Evolutionary conservation across 2,113 vertebrate species (phyloP).

Genomic region (Sylvietta virens): DNA sequence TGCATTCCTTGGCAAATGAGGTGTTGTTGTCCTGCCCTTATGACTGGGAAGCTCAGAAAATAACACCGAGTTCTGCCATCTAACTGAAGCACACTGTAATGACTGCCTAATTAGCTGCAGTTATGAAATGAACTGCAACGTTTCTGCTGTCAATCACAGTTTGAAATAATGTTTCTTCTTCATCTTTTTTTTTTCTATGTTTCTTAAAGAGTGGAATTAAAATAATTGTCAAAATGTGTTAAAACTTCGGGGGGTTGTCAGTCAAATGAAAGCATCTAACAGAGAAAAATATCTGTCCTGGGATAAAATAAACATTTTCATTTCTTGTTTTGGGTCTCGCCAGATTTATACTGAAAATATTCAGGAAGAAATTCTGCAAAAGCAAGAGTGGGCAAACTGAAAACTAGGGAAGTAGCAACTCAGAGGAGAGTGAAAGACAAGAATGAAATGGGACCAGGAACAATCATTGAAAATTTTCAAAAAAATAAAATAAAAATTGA

Average conservation of each 20-base stretch:
- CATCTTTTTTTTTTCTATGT: neutral
- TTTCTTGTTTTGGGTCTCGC: neutral
- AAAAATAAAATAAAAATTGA: neutral
- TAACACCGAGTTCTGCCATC: neutral
- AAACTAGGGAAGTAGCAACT: neutral
- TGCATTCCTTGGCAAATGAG: neutral
- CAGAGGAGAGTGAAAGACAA: neutral
- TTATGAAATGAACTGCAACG: slow-evolving; percentile 10
- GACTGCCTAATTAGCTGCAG: slow-evolving; percentile 41
- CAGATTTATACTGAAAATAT: slow-evolving; percentile 10
- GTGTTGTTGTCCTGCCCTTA: neutral
- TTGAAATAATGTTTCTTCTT: neutral
- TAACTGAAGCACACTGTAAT: neutral
- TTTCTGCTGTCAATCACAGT: slow-evolving; percentile 8
- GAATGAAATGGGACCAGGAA: neutral
- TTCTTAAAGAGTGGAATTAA: neutral
- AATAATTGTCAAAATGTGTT: slow-evolving; percentile 46
- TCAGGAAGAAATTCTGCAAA: neutral
- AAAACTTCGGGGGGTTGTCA: slow-evolving; percentile 18
- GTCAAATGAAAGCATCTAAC: slow-evolving; percentile 25
- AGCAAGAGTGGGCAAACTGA: neutral
- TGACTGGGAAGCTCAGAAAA: neutral
- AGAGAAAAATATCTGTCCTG: slow-evolving; percentile 4
- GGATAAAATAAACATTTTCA: slow-evolving; percentile 41
- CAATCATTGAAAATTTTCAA: neutral